These are phyloP conservation scores for Omphaloscelis lunosa DNA, from an alignment of 2,888 invertebrate genomes.

Conservation along the genomic window DNA sequence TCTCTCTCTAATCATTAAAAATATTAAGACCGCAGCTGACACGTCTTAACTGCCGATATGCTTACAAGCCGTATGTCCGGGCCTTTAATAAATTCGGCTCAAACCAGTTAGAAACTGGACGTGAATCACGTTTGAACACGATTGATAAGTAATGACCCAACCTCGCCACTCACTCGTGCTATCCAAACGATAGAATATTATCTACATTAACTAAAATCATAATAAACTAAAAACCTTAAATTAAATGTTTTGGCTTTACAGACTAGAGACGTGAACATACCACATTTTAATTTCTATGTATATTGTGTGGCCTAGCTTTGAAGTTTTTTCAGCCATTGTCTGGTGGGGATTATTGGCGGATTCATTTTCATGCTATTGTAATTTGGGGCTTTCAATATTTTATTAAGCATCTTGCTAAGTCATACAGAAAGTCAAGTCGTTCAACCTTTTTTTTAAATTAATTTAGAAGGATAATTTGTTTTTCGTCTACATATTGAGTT, in stretches of 20 bases:
- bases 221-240: conserved; percentile 46
- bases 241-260: conserved; percentile 27
- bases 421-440: conserved; percentile 5
- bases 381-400: not conserved
- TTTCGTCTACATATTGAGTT: too few species aligned
- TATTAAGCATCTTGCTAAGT: not conserved
- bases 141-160: conserved; percentile 67
- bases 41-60: conserved; percentile 8
- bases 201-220: conserved; percentile 48
- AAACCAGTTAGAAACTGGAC: conserved; percentile 64
- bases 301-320: conserved; percentile 23
- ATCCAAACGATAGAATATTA: conserved; percentile 50
- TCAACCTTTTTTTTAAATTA: too few species aligned
- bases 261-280: conserved; percentile 6
- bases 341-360: conserved; percentile 22
- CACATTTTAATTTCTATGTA: conserved; percentile 30
- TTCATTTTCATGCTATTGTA: conserved; percentile 6
- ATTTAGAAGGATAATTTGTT: not conserved
- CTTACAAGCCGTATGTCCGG: conserved; percentile 15
- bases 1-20: not conserved
- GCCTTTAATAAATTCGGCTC: conserved; percentile 50
- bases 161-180: conserved; percentile 63
- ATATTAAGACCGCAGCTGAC: not conserved
- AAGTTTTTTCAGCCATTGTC: conserved; percentile 31
- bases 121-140: conserved; percentile 64